Evolutionary conservation across 1,140 invertebrate genomes (phyloP), one percentile per base, ranked within the genome.

Genomic region (Latrodectus geometricus): DNA sequence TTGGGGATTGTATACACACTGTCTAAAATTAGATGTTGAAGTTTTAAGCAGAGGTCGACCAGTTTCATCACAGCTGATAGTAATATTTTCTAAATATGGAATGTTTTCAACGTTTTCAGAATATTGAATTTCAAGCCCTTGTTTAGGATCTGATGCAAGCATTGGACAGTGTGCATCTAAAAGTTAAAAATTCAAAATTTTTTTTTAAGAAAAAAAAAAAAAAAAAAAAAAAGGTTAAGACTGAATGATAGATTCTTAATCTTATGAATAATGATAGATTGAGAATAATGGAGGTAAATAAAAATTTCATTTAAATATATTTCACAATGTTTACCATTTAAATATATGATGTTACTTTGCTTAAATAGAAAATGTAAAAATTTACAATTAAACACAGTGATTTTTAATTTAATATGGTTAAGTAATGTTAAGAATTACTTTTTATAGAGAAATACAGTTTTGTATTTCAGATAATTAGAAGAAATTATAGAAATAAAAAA

Each of bases 1-100:
- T 54, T 94, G 94, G 0, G 97, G 97, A 92, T 98, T 96, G 90
- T 97, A 99, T 48, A 98, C 97, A 91, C 97, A 99, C 90, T 99
- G 97, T 85, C 97, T 94, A 90, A 97, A 97, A 14, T 92, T 92
- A 3, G 96, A 94, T 14, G 96, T 95, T 7, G 95, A 94, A 12
- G 96, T 97, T 88, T 95, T 94, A 82, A 95, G 92, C 15, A 97
- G 90, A 65, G 95, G 94, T 82, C 95, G 93, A 21, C 97, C 97
- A 66, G 94, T 93, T 73, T 94, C 94, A 65, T 93, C 93, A 90
- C 97, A 98, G 69, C 93, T 94, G 5, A 98, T 92, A 0, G 96
- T 97, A 5, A 97, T 96, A 91, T 98, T 98, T 89, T 96, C 95
- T 90, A 95, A 94, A 91, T 97, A 98, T 17, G 96, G 95, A 65